phyloP scores from a whole-genome alignment of 1,140 invertebrate species.

The Leguminivora glycinivorella region DNA sequence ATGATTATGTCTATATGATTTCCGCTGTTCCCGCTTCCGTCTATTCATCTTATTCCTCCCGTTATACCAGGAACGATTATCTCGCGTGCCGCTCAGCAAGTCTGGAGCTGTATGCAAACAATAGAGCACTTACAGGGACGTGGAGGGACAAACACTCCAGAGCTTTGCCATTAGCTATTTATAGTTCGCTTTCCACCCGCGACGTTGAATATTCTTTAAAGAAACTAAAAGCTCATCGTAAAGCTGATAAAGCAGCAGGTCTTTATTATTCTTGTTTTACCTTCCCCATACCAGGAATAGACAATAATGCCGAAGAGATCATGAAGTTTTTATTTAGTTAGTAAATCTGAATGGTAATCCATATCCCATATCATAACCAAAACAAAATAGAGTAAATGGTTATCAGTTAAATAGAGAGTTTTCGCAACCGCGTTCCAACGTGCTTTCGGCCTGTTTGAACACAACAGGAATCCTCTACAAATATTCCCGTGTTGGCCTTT shows the following conservation, averaged over 20 bases:
- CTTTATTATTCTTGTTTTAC: not conserved
- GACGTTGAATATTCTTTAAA: not conserved
- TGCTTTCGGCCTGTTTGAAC: too few species aligned
- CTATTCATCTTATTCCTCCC: not conserved
- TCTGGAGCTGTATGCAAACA: constrained; percentile 23
- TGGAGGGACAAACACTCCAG: constrained; percentile 17
- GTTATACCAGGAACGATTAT: constrained; percentile 9
- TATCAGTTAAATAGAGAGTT: too few species aligned
- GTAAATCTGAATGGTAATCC: too few species aligned
- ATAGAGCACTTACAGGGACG: constrained; percentile 23
- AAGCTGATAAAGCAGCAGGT: not conserved
- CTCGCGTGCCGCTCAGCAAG: not conserved
- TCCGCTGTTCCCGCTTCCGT: not conserved
- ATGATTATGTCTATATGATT: not conserved
- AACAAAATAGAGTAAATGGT: too few species aligned
- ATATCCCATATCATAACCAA: too few species aligned
- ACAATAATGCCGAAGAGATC: not conserved
- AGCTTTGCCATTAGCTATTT: constrained; percentile 25
- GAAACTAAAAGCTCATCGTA: not conserved
- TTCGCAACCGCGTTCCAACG: too few species aligned
- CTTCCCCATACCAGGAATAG: not conserved
- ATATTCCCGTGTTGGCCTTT: not conserved
- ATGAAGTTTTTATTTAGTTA: too few species aligned
- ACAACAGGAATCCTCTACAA: too few species aligned
- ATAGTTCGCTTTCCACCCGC: constrained; percentile 9